Evolutionary conservation across 1,140 invertebrate genomes (phyloP).

Genomic region (Platyscapa corneri): DNA sequence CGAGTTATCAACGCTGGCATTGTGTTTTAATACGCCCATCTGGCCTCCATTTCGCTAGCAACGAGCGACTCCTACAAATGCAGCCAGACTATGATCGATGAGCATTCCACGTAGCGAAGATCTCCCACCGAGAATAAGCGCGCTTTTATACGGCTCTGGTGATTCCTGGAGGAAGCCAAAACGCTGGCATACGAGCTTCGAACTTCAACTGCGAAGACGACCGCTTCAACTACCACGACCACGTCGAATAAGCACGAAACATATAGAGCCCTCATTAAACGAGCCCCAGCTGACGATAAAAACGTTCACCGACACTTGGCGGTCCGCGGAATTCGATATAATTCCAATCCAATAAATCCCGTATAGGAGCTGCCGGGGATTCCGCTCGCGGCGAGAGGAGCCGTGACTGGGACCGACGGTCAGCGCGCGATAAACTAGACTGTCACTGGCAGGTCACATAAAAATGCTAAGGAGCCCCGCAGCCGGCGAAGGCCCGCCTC

Average conservation of each 20-base stretch:
- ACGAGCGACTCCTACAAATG: no score
- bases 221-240: no score
- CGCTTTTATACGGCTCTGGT: no score
- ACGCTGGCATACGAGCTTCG: no score
- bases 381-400: background rate
- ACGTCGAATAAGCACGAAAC: no score
- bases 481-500: background rate
- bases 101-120: no score
- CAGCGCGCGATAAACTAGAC: slow-evolving; percentile 40
- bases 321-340: background rate
- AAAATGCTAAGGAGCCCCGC: slow-evolving; percentile 48
- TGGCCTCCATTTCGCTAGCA: background rate
- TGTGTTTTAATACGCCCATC: background rate
- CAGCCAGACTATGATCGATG: no score
- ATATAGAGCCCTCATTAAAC: no score
- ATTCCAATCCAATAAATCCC: background rate
- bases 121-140: no score
- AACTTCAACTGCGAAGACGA: no score
- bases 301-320: background rate
- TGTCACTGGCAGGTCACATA: slow-evolving; percentile 48
- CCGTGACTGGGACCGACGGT: background rate
- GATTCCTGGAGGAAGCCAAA: no score
- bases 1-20: background rate
- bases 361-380: background rate
- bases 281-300: background rate